Evolutionary conservation across 2,797 vertebrate genomes (phyloP).

Genomic region (Arnoldichthys spilopterus): DNA sequence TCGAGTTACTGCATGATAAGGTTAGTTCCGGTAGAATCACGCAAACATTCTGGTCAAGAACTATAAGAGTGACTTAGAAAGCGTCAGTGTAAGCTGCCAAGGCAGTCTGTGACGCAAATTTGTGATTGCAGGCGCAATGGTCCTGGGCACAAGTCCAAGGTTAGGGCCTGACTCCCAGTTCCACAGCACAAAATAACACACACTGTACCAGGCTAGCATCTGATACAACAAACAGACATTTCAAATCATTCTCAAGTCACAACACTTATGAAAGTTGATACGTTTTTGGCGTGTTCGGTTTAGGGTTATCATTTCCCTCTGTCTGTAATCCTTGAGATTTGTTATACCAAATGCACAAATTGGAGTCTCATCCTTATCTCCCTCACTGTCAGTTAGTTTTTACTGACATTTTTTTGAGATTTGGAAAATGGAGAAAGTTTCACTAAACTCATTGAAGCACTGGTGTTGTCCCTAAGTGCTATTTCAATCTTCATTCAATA

Average conservation of each 20-base stretch:
- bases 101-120: constrained; percentile 36
- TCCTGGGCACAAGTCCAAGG: constrained; percentile 31
- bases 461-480: too few species aligned
- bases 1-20: neutral
- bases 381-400: too few species aligned
- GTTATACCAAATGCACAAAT: too few species aligned
- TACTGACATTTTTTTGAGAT: too few species aligned
- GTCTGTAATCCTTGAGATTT: too few species aligned
- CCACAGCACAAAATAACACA: constrained; percentile 25
- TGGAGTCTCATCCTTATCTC: too few species aligned
- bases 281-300: neutral
- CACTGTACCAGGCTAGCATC: neutral
- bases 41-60: neutral
- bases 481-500: too few species aligned
- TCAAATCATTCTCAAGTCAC: constrained; percentile 9
- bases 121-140: neutral
- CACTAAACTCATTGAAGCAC: too few species aligned
- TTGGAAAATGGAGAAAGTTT: too few species aligned
- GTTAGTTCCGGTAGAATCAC: neutral
- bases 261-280: constrained; percentile 5
- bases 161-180: neutral
- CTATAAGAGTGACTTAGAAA: constrained; percentile 5
- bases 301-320: too few species aligned
- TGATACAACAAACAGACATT: constrained; percentile 8
- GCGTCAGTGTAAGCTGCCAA: constrained; percentile 35